phyloP scores from a whole-genome alignment of 2,797 vertebrate species.

The Diplodus puntazzo region DNA sequence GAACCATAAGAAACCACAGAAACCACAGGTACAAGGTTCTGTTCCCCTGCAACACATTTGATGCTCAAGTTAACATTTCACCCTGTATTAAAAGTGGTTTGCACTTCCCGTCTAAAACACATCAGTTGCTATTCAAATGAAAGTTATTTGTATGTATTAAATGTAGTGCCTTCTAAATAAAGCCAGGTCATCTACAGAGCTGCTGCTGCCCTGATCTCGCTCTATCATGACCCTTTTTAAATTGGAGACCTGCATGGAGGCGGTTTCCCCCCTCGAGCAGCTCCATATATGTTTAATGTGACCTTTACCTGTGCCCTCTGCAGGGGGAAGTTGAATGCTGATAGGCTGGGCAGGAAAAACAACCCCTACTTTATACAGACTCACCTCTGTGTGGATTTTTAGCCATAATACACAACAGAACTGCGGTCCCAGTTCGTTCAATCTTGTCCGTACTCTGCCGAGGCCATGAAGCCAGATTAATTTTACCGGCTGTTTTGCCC shows the following conservation, averaged over 20 bases:
- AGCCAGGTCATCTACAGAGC: slow-evolving; percentile 5
- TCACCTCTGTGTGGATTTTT: slow-evolving; percentile 11
- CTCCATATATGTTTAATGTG: slow-evolving; percentile 65
- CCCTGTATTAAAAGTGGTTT: accelerated
- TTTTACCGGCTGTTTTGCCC: neutral
- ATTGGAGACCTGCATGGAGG: slow-evolving; percentile 27
- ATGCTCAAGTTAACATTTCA: neutral
- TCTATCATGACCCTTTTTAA: slow-evolving; percentile 36
- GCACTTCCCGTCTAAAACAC: neutral
- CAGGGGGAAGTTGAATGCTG: slow-evolving; percentile 14
- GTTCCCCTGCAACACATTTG: neutral
- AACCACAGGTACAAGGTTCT: neutral
- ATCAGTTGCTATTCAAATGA: neutral
- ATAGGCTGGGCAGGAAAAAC: slow-evolving; percentile 23
- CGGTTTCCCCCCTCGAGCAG: neutral
- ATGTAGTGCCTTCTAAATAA: slow-evolving; percentile 12
- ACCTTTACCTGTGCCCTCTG: slow-evolving; percentile 33
- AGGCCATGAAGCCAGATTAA: slow-evolving; percentile 32
- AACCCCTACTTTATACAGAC: neutral
- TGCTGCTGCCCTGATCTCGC: slow-evolving; percentile 22
- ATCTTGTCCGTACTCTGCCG: neutral
- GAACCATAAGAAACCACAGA: slow-evolving; percentile 17
- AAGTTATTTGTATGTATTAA: slow-evolving; percentile 7
- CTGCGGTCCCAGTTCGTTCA: slow-evolving; percentile 12
- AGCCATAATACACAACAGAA: neutral